These are phyloP conservation scores for Pseudopipra pipra DNA, from an alignment of 2,113 vertebrate genomes.

Conservation along the genomic window DNA sequence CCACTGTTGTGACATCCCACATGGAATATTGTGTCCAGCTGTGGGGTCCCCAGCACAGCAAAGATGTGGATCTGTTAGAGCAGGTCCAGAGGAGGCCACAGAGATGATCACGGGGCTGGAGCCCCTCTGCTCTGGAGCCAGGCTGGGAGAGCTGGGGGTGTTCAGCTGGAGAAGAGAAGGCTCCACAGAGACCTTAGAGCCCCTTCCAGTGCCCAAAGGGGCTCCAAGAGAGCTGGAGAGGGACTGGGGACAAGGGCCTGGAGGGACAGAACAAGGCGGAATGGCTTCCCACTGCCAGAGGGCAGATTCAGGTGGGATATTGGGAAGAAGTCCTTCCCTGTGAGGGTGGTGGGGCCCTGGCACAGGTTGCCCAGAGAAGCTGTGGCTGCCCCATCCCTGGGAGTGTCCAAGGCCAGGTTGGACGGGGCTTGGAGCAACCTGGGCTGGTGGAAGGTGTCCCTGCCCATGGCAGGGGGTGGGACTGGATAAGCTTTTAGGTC, in stretches of 20 bases:
- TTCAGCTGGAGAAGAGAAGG: not conserved
- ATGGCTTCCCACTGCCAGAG: not conserved
- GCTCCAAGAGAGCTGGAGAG: not conserved
- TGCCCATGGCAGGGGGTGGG: not conserved
- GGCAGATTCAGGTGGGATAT: fast-evolving
- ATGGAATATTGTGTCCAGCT: not conserved
- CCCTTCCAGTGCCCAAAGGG: not conserved
- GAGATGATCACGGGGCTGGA: not conserved
- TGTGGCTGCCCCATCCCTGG: not conserved
- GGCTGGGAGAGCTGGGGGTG: not conserved
- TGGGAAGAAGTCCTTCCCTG: not conserved
- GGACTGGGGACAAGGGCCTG: no score
- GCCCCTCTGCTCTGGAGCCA: not conserved
- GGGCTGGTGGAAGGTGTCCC: not conserved
- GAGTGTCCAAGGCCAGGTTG: fast-evolving
- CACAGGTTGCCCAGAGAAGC: not conserved
- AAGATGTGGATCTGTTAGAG: not conserved
- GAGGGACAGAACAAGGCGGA: not conserved
- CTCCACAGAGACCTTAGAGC: not conserved
- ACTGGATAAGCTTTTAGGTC: no score
- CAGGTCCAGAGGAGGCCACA: not conserved
- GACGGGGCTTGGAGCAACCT: not conserved
- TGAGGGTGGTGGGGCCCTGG: not conserved
- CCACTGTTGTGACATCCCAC: not conserved
- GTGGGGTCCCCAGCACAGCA: not conserved